Percentiles rank a stretch among this genome's conserved stretches.
These are phyloP conservation scores for Amiota minor DNA, from an alignment of 2,888 invertebrate species.

Conservation along the genomic window DNA sequence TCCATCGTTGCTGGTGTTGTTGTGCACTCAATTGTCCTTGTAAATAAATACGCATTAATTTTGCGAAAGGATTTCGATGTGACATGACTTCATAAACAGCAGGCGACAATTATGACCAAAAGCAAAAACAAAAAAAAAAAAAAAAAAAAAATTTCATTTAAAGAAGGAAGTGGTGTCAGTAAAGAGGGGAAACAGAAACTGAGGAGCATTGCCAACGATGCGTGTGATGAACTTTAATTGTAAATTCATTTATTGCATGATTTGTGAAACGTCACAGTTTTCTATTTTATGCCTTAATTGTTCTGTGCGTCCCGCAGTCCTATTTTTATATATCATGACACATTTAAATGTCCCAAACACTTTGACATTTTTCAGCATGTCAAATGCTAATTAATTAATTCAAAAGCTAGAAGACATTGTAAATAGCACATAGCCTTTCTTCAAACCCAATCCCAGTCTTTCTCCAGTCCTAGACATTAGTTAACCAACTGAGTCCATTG, in stretches of 20 bases:
- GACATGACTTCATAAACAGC: conserved; percentile 50
- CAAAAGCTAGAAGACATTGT: conserved; percentile 51
- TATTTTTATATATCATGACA: neutral
- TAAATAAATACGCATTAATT: conserved; percentile 36
- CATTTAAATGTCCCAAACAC: conserved; percentile 11
- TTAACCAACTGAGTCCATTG: too few species aligned
- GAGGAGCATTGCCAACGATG: conserved; percentile 11
- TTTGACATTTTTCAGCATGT: conserved; percentile 58
- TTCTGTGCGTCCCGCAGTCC: neutral
- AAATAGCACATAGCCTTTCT: conserved; percentile 49
- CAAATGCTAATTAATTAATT: conserved; percentile 57
- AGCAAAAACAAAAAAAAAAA: neutral
- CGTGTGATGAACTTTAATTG: conserved; percentile 50
- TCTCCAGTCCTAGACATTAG: too few species aligned
- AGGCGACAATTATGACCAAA: conserved; percentile 21
- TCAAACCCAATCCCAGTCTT: too few species aligned
- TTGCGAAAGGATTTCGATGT: conserved; percentile 45
- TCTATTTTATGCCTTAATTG: neutral
- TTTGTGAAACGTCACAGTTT: conserved; percentile 15
- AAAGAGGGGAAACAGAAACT: neutral
- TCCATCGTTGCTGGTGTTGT: conserved; percentile 3
- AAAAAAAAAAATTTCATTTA: neutral
- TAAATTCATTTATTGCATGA: conserved; percentile 45
- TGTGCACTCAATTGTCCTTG: conserved; percentile 38
- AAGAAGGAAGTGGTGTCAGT: neutral